Evolutionary conservation across 2,888 invertebrate species (phyloP).

Genomic region (Sesia bembeciformis): DNA sequence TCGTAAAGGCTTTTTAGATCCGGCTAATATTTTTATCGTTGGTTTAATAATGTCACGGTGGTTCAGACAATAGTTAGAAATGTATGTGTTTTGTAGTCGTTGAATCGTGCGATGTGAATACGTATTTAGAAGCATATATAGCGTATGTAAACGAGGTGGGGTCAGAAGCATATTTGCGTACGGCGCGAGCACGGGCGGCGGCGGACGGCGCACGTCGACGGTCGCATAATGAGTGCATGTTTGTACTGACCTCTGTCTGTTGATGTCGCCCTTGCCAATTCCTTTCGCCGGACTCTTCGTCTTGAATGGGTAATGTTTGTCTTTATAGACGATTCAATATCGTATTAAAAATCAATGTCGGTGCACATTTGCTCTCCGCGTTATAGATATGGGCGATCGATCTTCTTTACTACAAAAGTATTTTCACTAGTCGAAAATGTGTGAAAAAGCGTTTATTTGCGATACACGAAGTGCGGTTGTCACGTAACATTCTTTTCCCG

Average conservation of each 20-base stretch:
- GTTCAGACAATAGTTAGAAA: neutral
- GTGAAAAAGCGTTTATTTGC: no score
- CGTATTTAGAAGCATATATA: conserved; percentile 2
- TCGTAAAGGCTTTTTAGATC: neutral
- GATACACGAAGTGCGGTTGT: no score
- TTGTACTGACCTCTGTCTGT: conserved; percentile 33
- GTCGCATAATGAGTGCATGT: conserved; percentile 38
- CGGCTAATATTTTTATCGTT: neutral
- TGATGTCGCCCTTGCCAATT: conserved; percentile 17
- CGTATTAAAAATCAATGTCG: no score
- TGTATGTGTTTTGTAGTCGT: conserved; percentile 3
- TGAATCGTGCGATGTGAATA: conserved; percentile 6
- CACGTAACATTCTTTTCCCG: no score
- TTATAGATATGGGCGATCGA: no score
- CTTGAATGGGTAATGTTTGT: conserved; percentile 15
- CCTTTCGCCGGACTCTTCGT: conserved; percentile 8
- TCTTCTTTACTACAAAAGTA: no score
- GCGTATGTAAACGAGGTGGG: conserved; percentile 4
- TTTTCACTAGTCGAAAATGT: no score
- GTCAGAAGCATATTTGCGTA: conserved; percentile 16
- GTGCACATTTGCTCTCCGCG: no score
- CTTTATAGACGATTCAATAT: no score
- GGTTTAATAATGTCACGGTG: neutral
- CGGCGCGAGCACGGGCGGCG: conserved; percentile 12
- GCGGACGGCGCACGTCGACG: conserved; percentile 18